These are phyloP conservation scores for Patella caerulea DNA, from an alignment of 2,888 invertebrate genomes.

Conservation along the genomic window DNA sequence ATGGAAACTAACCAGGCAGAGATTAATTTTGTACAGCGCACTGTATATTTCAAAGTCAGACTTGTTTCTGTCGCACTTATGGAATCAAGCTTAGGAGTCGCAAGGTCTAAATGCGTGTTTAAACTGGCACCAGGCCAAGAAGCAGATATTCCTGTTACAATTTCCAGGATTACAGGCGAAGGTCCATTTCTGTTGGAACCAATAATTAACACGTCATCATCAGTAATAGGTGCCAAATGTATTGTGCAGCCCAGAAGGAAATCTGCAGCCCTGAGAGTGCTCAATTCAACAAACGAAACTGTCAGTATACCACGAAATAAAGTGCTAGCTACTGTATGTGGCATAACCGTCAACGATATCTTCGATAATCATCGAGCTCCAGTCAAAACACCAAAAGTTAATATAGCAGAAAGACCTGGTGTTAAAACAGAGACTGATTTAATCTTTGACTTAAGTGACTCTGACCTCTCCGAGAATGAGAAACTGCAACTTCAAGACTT, in stretches of 20 bases:
- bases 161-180: too few species aligned
- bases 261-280: slow-evolving; percentile 3
- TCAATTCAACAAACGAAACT: slow-evolving; percentile 30
- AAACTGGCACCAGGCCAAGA: too few species aligned
- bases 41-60: neutral
- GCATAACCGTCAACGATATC: neutral
- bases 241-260: neutral
- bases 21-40: slow-evolving; percentile 27
- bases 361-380: neutral
- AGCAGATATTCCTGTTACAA: too few species aligned
- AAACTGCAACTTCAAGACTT: neutral
- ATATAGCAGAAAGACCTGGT: neutral
- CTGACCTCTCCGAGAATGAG: slow-evolving; percentile 17
- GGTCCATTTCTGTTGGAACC: too few species aligned
- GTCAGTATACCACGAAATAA: slow-evolving; percentile 27
- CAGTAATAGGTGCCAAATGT: slow-evolving; percentile 3
- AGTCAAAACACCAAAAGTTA: neutral
- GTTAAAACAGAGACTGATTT: neutral
- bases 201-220: neutral
- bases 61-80: too few species aligned
- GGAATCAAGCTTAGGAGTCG: too few species aligned
- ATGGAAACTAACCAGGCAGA: slow-evolving; percentile 27
- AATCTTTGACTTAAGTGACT: slow-evolving; percentile 17
- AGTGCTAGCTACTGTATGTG: slow-evolving; percentile 28
- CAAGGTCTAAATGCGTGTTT: too few species aligned